phyloP scores from a whole-genome alignment of 2,113 vertebrate genomes.

The Polypterus bichir region DNA sequence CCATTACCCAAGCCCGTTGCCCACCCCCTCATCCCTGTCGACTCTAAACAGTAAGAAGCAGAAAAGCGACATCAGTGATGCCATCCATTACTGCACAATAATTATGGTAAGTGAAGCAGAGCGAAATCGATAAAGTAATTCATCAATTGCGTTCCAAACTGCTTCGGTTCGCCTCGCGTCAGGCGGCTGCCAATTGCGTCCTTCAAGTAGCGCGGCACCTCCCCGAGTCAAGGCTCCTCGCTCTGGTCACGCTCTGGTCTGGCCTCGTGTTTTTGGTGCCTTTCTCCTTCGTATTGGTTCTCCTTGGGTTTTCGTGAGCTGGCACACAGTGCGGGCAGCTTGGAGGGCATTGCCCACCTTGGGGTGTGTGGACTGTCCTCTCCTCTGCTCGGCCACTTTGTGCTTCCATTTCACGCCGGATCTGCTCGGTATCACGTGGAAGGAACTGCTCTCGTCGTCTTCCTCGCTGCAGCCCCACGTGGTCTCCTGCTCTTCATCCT shows the following conservation, averaged over 20 bases:
- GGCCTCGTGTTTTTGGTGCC: conserved; percentile 8
- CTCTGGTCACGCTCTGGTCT: conserved; percentile 47
- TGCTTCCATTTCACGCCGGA: too few species aligned
- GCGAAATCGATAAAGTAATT: conserved; percentile 85
- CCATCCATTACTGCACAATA: conserved; percentile 85
- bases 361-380: too few species aligned
- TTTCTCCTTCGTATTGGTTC: too few species aligned
- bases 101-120: conserved; percentile 95
- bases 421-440: too few species aligned
- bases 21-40: neutral
- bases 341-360: too few species aligned
- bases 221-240: conserved; percentile 41
- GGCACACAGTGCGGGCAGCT: too few species aligned
- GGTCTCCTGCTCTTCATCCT: too few species aligned
- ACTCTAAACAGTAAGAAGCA: conserved; percentile 58
- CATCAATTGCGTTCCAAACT: conserved; percentile 76
- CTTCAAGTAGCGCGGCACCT: conserved; percentile 52
- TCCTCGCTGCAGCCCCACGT: too few species aligned
- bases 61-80: conserved; percentile 53
- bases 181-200: conserved; percentile 56
- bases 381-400: too few species aligned
- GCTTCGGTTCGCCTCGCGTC: conserved; percentile 56
- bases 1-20: too few species aligned
- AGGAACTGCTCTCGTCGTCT: too few species aligned
- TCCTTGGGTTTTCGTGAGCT: too few species aligned